Evolutionary conservation across 2,888 invertebrate genomes (phyloP), one percentile per base, ranked within the genome.

Genomic region (Elysia crispata): DNA sequence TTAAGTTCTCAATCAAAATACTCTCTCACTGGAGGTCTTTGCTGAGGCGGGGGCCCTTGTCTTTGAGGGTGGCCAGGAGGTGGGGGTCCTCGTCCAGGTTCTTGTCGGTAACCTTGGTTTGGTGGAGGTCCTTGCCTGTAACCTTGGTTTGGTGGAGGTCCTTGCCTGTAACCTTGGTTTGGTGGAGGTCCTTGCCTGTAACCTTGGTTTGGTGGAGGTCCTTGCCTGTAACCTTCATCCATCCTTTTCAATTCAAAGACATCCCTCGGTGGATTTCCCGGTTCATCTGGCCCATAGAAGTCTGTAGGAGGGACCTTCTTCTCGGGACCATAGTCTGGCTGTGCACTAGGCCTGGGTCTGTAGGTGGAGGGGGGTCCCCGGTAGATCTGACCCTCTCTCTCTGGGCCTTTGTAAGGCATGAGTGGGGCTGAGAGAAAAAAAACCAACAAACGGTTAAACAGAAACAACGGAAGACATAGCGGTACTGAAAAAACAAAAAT

Each of bases 161-260:
- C 62, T 31, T 79, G 70, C 41, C 41, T 79, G 57, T 41, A 79
- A 6, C 62, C 72, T 54, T 69, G 74, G 18, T 73, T 57, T 28
- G 69, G 69, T n/a, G 49, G 60, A 5, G 60, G n/a, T 60, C 25
- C 60, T 60, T 60, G 60, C 25, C 67, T 67, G 25, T 28, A 67
- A 25, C 25, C 30, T 23, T 23, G 6, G 20, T 23, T 28, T 3
- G 67, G 67, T 30, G 30, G 25, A 20, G 67, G 18, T 30, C 20
- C 67, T 67, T 54, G 28, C 54, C 25, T 73, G 13, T 13, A 31
- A 13, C 54, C 49, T 50, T 54, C 25, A 23, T 25, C 49, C 49
- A 49, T 33, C 23, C n/a, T 49, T 30, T 6, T 49, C 30, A n/a
- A 20, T 49, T 28, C 23, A 23, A 64, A 20, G 15, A 13, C 23